Base-by-base conservation (phyloP, 2,797 vertebrate genomes). In the Chelonia mydas region DNA sequence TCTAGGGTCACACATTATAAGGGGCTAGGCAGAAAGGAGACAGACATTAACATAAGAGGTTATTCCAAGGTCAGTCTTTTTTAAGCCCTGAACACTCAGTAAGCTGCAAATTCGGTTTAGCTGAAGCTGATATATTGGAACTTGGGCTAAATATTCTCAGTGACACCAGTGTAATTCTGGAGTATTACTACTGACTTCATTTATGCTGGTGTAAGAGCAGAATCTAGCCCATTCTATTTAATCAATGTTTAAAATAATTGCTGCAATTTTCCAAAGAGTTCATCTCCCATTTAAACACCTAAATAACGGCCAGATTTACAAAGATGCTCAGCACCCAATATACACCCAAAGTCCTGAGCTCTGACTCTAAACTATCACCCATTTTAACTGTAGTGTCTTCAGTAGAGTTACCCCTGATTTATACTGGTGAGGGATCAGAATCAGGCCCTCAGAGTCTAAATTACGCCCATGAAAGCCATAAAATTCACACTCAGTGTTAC, bases 31-130 rank as follows among this genome's bases (percentile, higher is more conserved):
- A 72, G 84, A 90, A 95, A 97, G 94, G 0, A 4, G 96, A 95
- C 97, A 97, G 97, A 97, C 96, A 97, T 94, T 95, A 95, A 89
- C 82, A 92, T 87, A 93, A 95, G 95, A 96, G 94, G 88, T 93
- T 93, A 88, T 47, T 83, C 88, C 1, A 0, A 94, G 93, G 96
- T 97, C 96, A 97, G 96, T 97, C 68, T 72, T 37, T 61, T 37
- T 72, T 41, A 41, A 97, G 97, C 96, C 96, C 96, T 97, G 97
- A 97, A 96, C 95, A 95, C 96, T 96, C 97, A 95, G 96, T 96
- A 96, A 95, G 94, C 95, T 97, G 95, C 94, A 97, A 97, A 97
- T 37, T 19, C 41, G 68, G 37, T 68, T 68, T 68, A 68, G 33
- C 96, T 96, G 96, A 97, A 97, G 96, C 90, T 94, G 77, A 88